Conservation (phyloP, 2,113 vertebrate species). For the Canis aureus region DNA sequence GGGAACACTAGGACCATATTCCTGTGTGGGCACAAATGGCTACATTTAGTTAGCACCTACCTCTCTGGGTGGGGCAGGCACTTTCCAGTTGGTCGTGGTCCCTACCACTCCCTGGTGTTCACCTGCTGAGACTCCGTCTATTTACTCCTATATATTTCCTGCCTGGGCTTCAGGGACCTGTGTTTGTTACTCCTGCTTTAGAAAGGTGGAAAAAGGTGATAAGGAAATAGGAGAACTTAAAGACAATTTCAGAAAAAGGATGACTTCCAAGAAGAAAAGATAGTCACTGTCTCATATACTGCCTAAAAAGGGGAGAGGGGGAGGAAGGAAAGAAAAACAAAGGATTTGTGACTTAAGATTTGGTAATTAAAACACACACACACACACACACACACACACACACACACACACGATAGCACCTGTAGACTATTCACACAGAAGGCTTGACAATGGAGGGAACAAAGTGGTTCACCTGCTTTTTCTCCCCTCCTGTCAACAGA, state of each 20-base stretch:
- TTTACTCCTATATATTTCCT: not conserved
- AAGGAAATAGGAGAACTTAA: not conserved
- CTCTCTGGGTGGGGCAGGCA: not conserved
- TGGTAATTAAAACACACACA: not conserved
- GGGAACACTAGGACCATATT: not conserved
- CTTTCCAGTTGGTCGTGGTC: not conserved
- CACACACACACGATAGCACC: not conserved
- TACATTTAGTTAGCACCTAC: not conserved
- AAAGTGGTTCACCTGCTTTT: not conserved
- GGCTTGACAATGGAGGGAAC: not conserved
- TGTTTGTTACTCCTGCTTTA: not conserved
- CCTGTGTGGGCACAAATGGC: not conserved
- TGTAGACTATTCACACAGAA: not conserved
- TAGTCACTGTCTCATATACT: not conserved
- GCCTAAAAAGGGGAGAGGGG: not conserved
- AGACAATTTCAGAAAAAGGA: conserved; percentile 18
- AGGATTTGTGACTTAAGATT: not conserved
- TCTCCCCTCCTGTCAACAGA: not conserved
- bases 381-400: not conserved
- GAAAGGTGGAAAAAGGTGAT: not conserved
- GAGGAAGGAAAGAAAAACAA: not conserved
- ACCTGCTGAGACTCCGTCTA: too few species aligned
- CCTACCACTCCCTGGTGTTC: not conserved
- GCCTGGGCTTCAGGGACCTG: not conserved
- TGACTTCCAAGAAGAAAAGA: not conserved